Base-by-base conservation (phyloP, 2,888 invertebrate species). In the Nephrocerus scutellatus region DNA sequence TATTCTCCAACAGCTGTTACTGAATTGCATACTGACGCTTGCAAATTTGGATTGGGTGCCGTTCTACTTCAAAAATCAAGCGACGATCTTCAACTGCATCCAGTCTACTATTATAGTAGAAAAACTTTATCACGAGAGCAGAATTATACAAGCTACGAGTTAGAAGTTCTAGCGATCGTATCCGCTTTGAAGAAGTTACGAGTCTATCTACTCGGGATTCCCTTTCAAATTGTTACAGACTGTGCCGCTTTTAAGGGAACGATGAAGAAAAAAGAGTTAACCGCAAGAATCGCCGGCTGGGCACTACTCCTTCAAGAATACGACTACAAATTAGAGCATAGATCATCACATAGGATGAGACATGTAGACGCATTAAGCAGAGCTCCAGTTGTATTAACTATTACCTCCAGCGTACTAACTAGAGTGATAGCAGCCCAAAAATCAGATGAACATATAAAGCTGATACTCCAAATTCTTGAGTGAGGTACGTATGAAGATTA, bases 21-120 rank as follows among this genome's bases (percentile, higher is more conserved):
- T 8, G 53, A 58, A 39, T 30, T 57, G 2, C 58, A 60, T 30
- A 57, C 57, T 1, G 56, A 59, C 36, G 56, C 57, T 4, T 53
- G 51, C 29, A 34, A 46, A 10, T 22, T 48, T 4, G 58, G 58
- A 1, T 37, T 52, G 22, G 55, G 55, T 5, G 54, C 53, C 3
- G 51, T 58, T 4, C 26, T 59, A 5, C n/a, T 60, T n/a, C 52
- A 53, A 29, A 43, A 40, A 23, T 28, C 21, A 21, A 25, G n/a
- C 5, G 53, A 57, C 15, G 50, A 49, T 28, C 41, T 40, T 4
- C 14, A 35, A 12, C 38, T 48, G 3, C 49, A 53, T 6, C 59
- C 59, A 1, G 53, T 60, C 6, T 55, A 53, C 30, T 39, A 36
- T 12, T 57, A 43, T 28, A 61, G 58, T 30, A 41, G 51, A 18